Base-by-base conservation (phyloP, 1,140 invertebrate genomes). In the Ridgeia piscesae region DNA sequence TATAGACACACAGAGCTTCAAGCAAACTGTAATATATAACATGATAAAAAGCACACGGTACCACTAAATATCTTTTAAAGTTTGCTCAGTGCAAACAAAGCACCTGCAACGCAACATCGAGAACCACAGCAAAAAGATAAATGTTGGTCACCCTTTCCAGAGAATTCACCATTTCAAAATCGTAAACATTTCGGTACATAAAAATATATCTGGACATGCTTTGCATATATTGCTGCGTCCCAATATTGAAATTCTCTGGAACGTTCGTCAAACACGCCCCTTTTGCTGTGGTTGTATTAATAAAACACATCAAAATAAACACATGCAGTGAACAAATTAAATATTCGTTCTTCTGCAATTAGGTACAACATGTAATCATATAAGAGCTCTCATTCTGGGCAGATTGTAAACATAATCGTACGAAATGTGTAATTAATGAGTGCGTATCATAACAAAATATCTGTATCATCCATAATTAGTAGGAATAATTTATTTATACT, bases 131-230 rank as follows among this genome's bases (percentile, higher is more conserved):
- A 77, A 77, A 77, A 77, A 31, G 58, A 77, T 77, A 17, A 77
- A 0, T 77, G 58, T 77, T 77, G 27, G 58, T 21, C 21, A 50
- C 8, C 58, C 17, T 77, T 77, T 77, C 58, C 58, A 77, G 58
- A 77, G 58, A 77, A 77, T 77, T 77, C 58, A 77, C 58, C 27
- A 77, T 77, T 77, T 77, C 58, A 77, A 77, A 77, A 77, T 77
- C 58, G 11, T 77, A 77, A 77, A 77, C 27, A 77, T 77, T 77
- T 77, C 58, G 27, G 58, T 77, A 27, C 0, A 77, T 77, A 77
- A 77, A 42, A 77, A 77, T 77, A 77, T 31, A 77, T 77, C 58
- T 77, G 58, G 58, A 77, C 58, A 77, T 77, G 58, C 4, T 31
- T 77, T 77, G 58, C 58, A 77, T 77, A 77, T 77, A 42, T 42